Evolutionary conservation across 2,888 invertebrate species (phyloP).

Genomic region (Apodemia duryi): DNA sequence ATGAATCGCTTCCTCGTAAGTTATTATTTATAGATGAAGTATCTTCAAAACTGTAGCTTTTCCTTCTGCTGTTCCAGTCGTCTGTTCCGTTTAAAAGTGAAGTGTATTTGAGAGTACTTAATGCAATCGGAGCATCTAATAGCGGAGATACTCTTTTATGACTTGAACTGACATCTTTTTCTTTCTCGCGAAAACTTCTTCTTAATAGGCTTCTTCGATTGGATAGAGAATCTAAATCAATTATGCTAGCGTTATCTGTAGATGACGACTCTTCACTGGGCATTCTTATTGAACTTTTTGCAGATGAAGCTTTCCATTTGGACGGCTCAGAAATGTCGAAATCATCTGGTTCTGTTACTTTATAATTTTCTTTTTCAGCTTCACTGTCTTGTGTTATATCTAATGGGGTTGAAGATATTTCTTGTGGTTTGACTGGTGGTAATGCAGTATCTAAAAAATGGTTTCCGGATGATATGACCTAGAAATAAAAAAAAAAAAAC

Average conservation of each 20-base stretch:
- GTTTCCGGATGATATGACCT: conserved; percentile 71
- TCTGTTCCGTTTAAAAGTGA: conserved; percentile 60
- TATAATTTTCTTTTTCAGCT: conserved; percentile 57
- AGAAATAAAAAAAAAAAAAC: conserved; percentile 35
- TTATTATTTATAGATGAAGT: conserved; percentile 56
- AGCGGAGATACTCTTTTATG: conserved; percentile 55
- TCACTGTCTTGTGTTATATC: conserved; percentile 53
- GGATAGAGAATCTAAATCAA: conserved; percentile 58
- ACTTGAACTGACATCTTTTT: conserved; percentile 29
- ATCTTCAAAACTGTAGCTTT: conserved; percentile 86
- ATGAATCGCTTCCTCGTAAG: conserved; percentile 62
- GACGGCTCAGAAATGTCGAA: conserved; percentile 74
- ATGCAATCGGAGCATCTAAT: conserved; percentile 54
- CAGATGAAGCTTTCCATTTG: conserved; percentile 84
- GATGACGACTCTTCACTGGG: conserved; percentile 79
- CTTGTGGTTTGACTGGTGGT: conserved; percentile 53
- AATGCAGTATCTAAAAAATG: conserved; percentile 57
- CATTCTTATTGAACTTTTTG: conserved; percentile 83
- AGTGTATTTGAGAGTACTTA: conserved; percentile 68
- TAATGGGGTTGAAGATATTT: conserved; percentile 67
- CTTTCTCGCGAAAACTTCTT: conserved; percentile 46
- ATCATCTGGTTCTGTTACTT: conserved; percentile 79
- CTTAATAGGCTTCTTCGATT: conserved; percentile 47
- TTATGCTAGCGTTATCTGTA: conserved; percentile 66
- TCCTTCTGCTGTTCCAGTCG: conserved; percentile 86